Percentiles rank a stretch among this genome's conserved stretches.
These are phyloP conservation scores for Cerastis rubricosa DNA, from an alignment of 2,888 invertebrate species.

Conservation along the genomic window DNA sequence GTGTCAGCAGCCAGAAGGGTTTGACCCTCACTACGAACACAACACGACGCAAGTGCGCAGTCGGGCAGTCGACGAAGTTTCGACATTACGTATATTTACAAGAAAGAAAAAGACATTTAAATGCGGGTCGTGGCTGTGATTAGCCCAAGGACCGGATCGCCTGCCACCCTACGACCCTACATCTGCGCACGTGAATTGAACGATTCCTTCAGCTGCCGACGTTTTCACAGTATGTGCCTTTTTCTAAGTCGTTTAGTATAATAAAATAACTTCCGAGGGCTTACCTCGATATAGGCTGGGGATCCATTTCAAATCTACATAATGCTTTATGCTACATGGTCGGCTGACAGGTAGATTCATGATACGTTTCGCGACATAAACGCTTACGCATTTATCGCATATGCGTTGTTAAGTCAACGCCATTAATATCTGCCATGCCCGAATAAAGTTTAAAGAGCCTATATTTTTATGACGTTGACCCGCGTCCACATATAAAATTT, in stretches of 20 bases:
- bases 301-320: slow-evolving; percentile 62
- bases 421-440: slow-evolving; percentile 46
- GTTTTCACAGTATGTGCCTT: slow-evolving; percentile 72
- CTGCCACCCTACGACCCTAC: slow-evolving; percentile 78
- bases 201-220: slow-evolving; percentile 72
- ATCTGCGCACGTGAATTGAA: slow-evolving; percentile 77
- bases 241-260: slow-evolving; percentile 69
- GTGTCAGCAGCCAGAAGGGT: slow-evolving; percentile 83
- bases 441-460: slow-evolving; percentile 53
- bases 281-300: slow-evolving; percentile 59
- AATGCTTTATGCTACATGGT: slow-evolving; percentile 54
- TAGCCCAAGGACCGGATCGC: slow-evolving; percentile 80
- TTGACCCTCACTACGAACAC: slow-evolving; percentile 57
- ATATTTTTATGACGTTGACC: slow-evolving; percentile 59
- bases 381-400: slow-evolving; percentile 55
- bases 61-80: slow-evolving; percentile 74
- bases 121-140: slow-evolving; percentile 88
- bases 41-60: slow-evolving; percentile 63
- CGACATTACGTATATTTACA: slow-evolving; percentile 78
- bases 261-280: slow-evolving; percentile 65
- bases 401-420: slow-evolving; percentile 59
- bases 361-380: slow-evolving; percentile 51
- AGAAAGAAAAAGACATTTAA: slow-evolving; percentile 85
- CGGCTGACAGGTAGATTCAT: slow-evolving; percentile 58
- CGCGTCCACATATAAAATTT: slow-evolving; percentile 38